Evolutionary conservation across 2,888 invertebrate species (phyloP), one percentile per base, ranked within the genome.

Genomic region (Dioctria linearis): DNA sequence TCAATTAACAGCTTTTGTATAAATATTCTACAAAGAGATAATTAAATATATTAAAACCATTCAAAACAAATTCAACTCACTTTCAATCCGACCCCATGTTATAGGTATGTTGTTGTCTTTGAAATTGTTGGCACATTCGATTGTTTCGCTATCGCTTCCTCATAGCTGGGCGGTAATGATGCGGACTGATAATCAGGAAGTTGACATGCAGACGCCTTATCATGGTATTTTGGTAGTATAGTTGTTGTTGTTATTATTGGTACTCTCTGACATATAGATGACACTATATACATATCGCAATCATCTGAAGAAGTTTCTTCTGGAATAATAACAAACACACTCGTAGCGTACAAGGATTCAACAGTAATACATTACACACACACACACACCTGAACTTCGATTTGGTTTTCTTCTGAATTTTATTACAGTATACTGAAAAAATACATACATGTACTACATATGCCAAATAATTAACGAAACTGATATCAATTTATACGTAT

Each of bases 181-280:
- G 42, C 73, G 5, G 73, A 54, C 3, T n/a, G 54, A 73, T 73
- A 73, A 42, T 59, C 59, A 4, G 73, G 73, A n/a, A 73, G 54
- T 54, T n/a, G 46, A 6, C 6, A n/a, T 9, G 25, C 11, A 37
- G 69, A 39, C 39, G 11, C 4, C 11, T 54, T n/a, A n/a, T n/a
- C n/a, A n/a, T 11, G 11, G 11, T 8, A n/a, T 6, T 3, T 11
- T 8, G 54, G 54, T 4, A 4, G 6, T 11, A 54, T 6, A 54
- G 54, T 54, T 6, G 54, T n/a, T 25, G 25, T 25, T 25, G 25
- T 25, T 40, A 65, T 65, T 51, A 51, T 51, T 49, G 69, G 51
- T 43, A 69, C 51, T 49, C 46, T n/a, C 9, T 69, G 49, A 11
- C 37, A 69, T 9, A 69, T 69, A n/a, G 51, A 49, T 4, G 43